phyloP scores from a whole-genome alignment of 2,113 vertebrate genomes.

The Salminus brasiliensis region DNA sequence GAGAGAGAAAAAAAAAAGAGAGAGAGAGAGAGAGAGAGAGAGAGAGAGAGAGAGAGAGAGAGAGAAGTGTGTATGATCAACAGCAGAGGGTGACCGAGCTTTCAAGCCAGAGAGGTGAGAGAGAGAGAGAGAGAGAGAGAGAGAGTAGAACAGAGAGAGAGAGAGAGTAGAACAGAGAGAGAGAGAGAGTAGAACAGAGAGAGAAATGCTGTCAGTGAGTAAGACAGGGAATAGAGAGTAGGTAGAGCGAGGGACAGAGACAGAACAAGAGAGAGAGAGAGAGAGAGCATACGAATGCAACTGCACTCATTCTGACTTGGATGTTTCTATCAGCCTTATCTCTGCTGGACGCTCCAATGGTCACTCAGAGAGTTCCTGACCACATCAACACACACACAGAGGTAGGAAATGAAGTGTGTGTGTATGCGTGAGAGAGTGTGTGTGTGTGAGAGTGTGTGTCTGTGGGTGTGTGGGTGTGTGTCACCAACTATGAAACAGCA shows the following conservation, averaged over 20 bases:
- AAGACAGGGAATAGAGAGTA: slow-evolving; percentile 53
- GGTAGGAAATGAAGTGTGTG: slow-evolving; percentile 69
- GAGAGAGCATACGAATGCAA: slow-evolving; percentile 55
- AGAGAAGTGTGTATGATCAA: slow-evolving; percentile 20
- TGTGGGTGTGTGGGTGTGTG: slow-evolving; percentile 25
- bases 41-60: slow-evolving; percentile 48
- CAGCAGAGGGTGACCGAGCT: slow-evolving; percentile 45
- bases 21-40: slow-evolving; percentile 53
- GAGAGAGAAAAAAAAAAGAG: slow-evolving; percentile 47
- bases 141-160: slow-evolving; percentile 55
- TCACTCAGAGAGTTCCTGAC: slow-evolving; percentile 67
- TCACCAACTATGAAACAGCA: slow-evolving; percentile 13
- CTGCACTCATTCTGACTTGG: slow-evolving; percentile 70
- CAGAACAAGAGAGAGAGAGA: slow-evolving; percentile 38
- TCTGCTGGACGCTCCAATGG: slow-evolving; percentile 73
- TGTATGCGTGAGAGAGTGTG: slow-evolving; percentile 31
- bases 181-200: slow-evolving; percentile 52
- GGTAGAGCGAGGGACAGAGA: slow-evolving; percentile 30
- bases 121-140: slow-evolving; percentile 56
- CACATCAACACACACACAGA: slow-evolving; percentile 68
- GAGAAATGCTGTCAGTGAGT: slow-evolving; percentile 52
- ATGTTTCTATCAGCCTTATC: slow-evolving; percentile 71
- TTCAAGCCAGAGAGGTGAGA: slow-evolving; percentile 31
- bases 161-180: slow-evolving; percentile 39
- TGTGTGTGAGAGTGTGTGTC: slow-evolving; percentile 26